Base-by-base conservation (phyloP, 2,888 invertebrate genomes). In the Smittia aterrima region DNA sequence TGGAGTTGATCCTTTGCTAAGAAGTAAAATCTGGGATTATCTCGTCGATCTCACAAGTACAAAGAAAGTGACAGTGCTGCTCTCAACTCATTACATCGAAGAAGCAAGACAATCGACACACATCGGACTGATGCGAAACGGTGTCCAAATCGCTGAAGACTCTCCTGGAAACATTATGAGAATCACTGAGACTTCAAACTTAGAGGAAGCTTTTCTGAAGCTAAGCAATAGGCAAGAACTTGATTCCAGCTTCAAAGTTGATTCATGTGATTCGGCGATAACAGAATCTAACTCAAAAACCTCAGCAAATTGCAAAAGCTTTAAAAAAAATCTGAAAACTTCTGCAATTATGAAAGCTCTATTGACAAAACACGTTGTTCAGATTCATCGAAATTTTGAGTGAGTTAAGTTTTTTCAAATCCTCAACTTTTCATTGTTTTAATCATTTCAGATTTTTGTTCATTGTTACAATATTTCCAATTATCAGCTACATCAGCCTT, bases 41-140 rank as follows among this genome's bases (percentile, higher is more conserved):
- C 84, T 96, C 73, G 86, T 90, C 2, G 88, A 90, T 75, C 84
- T 93, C 74, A 89, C 93, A 0, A 84, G 86, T 76, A 86, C 86
- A 77, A 86, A 87, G 58, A 88, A 90, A 32, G 88, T 89, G 75
- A 91, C 96, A 4, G 91, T 96, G 72, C 90, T 96, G 75, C 94
- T 96, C 75, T 96, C 96, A 0, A 96, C 96, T 13, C 96, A 96
- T 84, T 96, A 96, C 80, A 95, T 96, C 75, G 96, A 96, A 80
- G 96, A 96, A 84, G 92, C 95, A 1, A 89, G 89, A 79, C 89
- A 91, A 80, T 92, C 93, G 1, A 86, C 78, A 40, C 80, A 92
- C 92, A 92, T 95, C 79, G 94, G 94, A 40, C 83, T 95, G 71
- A 89, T 95, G 85, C 85, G 94, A 76, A 88, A 88, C 77, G 95